Evolutionary conservation across 2,888 invertebrate genomes (phyloP).

Genomic region (Hirtodrosophila alboralis): DNA sequence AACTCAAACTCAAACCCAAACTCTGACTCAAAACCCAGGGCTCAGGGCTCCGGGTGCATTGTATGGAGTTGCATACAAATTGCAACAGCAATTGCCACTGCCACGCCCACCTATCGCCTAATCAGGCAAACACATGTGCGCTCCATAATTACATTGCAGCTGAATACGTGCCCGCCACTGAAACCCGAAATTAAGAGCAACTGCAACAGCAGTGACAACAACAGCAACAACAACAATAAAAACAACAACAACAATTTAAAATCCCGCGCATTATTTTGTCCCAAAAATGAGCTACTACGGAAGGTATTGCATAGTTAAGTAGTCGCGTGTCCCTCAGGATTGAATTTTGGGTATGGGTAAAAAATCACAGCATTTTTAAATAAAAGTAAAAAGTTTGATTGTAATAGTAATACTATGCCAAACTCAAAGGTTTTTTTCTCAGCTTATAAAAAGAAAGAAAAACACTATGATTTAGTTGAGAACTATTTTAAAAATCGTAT

Average conservation of each 20-base stretch:
- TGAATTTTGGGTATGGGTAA: conserved; percentile 24
- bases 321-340: conserved; percentile 31
- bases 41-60: background rate
- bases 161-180: conserved; percentile 67
- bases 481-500: too few relatives aligned
- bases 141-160: conserved; percentile 73
- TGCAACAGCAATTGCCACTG: conserved; percentile 6
- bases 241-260: conserved; percentile 23
- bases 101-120: conserved; percentile 65
- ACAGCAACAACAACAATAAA: conserved; percentile 28
- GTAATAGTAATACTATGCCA: background rate
- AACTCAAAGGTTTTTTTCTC: too few relatives aligned
- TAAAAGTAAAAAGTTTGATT: background rate
- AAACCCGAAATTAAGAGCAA: conserved; percentile 78
- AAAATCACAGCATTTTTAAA: conserved; percentile 16
- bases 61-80: conserved; percentile 63
- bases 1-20: conserved; percentile 6
- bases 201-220: conserved; percentile 35
- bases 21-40: background rate
- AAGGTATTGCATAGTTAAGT: conserved; percentile 62
- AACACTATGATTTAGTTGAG: too few relatives aligned
- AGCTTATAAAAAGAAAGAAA: too few relatives aligned
- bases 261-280: conserved; percentile 43
- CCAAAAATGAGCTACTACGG: conserved; percentile 47
- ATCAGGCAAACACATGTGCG: conserved; percentile 78